A percentile compares a stretch with the other conserved stretches of the same genome.
Evolutionary conservation across 2,113 vertebrate species (phyloP).

Genomic region (Cephalopterus ornatus): DNA sequence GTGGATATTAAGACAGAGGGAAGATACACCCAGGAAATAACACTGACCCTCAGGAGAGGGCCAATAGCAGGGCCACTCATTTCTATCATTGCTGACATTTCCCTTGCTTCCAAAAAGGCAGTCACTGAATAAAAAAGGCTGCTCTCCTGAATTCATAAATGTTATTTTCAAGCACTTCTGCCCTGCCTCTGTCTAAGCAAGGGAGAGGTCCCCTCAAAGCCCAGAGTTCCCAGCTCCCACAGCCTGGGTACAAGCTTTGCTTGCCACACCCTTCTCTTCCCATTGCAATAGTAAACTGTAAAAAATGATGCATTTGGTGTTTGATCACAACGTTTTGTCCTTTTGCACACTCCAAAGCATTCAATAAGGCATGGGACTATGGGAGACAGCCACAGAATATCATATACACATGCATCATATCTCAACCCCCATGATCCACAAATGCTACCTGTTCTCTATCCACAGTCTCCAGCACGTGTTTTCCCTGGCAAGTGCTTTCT

Average conservation of each 20-base stretch:
- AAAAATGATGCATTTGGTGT: not conserved
- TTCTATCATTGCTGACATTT: not conserved
- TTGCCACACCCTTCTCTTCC: not conserved
- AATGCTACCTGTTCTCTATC: not conserved
- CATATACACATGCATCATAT: fast-evolving
- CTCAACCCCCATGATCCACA: not conserved
- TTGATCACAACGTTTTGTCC: not conserved
- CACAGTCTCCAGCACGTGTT: not conserved
- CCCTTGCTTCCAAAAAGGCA: not conserved
- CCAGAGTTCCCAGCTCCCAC: fast-evolving
- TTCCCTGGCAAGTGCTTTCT: not conserved
- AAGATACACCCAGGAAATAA: not conserved
- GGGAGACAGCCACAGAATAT: not conserved
- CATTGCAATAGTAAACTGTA: not conserved
- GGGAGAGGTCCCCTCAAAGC: not conserved
- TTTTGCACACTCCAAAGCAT: not conserved
- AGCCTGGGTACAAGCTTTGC: not conserved
- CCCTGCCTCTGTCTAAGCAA: not conserved
- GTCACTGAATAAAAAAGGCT: not conserved
- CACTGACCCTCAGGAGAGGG: not conserved
- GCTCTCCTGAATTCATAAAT: not conserved
- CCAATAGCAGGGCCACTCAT: not conserved
- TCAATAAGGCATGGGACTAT: not conserved
- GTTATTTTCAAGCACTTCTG: not conserved
- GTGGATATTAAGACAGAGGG: not conserved